Base-by-base conservation (phyloP, 2,888 invertebrate genomes). In the Rapana venosa region DNA sequence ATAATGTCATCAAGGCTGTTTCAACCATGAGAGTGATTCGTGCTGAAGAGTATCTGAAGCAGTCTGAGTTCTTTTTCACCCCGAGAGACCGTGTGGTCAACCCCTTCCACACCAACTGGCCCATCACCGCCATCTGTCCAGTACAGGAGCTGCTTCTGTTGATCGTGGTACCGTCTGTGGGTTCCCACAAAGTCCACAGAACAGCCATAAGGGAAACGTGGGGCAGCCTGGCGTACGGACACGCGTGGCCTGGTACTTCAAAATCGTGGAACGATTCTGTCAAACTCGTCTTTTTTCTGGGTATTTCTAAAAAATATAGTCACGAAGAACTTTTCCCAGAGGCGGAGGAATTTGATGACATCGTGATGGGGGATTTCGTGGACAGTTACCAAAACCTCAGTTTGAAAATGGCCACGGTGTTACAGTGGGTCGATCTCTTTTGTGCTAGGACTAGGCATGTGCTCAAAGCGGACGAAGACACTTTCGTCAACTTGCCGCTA, bases 391-490 rank as follows among this genome's bases (percentile, higher is more conserved):
- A 30, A 13, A 88, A 88, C 70, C 66, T 88, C n/a, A 88, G 81
- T 20, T 8, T 88, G 58, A 88, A 88, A 30, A 88, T 88, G 84
- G 88, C 83, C 15, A 11, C 32, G 32, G 88, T 83, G 15, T 30
- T 88, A 36, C 66, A 88, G 35, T 88, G 88, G 88, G 79, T 15
- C 22, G 70, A 32, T 20, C 8, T 13, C 1, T n/a, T 35, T 36
- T 88, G 88, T 47, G 36, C 61, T 0, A 15, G 35, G 8, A 47
- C 84, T 1, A 11, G 36, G 6, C 70, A 84, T 22, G 22, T 88
- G 35, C 32, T 88, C 32, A 88, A 88, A 58, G 83, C 66, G 66
- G 88, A 88, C 36, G 88, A 88, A 66, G 88, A 88, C 30, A 88
- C 88, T 0, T 88, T 84, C 47, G 88, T 88, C 32, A 84, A 88